Conservation (phyloP, 2,888 invertebrate genomes). For the Mesorhabditis spiculigera region DNA sequence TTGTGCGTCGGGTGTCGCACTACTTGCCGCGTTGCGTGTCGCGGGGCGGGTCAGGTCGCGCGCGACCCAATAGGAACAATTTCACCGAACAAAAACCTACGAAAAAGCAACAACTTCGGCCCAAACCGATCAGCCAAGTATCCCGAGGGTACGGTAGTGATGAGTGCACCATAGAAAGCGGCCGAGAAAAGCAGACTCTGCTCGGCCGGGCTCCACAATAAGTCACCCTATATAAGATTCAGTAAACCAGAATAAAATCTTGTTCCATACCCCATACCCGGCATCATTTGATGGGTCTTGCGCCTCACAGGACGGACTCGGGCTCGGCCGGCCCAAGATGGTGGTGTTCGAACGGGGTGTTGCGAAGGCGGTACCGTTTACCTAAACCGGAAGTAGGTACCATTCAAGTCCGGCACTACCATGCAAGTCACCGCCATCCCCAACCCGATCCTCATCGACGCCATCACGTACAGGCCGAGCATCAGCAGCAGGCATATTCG, state of each 20-base stretch:
- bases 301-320: slow-evolving; percentile 9
- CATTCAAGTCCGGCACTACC: slow-evolving; percentile 38
- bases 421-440: slow-evolving; percentile 45
- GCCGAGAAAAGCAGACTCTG: slow-evolving; percentile 41
- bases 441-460: slow-evolving; percentile 23
- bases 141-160: slow-evolving; percentile 36
- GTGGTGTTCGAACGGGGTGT: not conserved
- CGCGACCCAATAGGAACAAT: no score
- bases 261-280: slow-evolving; percentile 17
- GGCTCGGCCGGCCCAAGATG: not conserved
- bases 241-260: not conserved
- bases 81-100: not conserved
- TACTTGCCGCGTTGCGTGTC: no score
- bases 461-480: slow-evolving; percentile 14
- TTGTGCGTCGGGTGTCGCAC: no score
- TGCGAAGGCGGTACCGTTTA: not conserved
- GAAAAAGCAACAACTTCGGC: slow-evolving; percentile 32
- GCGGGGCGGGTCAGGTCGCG: no score
- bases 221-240: slow-evolving; percentile 25
- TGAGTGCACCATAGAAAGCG: slow-evolving; percentile 41
- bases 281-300: slow-evolving; percentile 11
- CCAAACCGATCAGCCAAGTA: slow-evolving; percentile 41
- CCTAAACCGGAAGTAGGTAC: not conserved
- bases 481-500: no score
- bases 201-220: slow-evolving; percentile 37